Percentiles rank a stretch among this genome's conserved stretches.
phyloP scores from a whole-genome alignment of 2,888 invertebrate species.

The Parascotia fuliginaria region DNA sequence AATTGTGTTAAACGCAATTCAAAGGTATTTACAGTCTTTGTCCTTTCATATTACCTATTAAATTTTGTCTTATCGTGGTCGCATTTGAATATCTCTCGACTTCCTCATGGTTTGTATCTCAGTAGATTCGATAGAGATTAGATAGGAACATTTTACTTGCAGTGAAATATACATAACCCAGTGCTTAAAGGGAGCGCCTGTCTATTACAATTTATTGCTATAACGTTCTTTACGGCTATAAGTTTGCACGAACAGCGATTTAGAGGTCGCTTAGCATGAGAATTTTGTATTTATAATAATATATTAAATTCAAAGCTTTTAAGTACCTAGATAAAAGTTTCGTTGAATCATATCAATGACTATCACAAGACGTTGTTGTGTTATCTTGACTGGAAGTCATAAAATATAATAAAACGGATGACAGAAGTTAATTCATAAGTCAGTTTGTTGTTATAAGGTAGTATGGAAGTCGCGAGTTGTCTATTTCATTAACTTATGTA shows the following conservation, averaged over 20 bases:
- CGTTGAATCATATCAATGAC: too few relatives aligned
- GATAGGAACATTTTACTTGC: constrained; percentile 39
- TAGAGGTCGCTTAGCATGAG: neutral
- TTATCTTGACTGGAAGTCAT: too few relatives aligned
- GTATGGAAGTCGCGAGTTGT: too few relatives aligned
- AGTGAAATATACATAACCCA: constrained; percentile 47
- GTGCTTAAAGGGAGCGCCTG: constrained; percentile 43
- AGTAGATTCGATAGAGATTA: constrained; percentile 46
- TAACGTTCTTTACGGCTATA: constrained; percentile 27
- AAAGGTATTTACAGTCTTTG: constrained; percentile 19
- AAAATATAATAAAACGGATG: too few relatives aligned
- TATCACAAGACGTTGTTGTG: too few relatives aligned
- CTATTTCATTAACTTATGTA: too few relatives aligned
- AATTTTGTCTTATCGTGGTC: constrained; percentile 54
- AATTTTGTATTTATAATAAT: neutral
- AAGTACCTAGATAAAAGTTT: too few relatives aligned
- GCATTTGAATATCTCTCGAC: constrained; percentile 55
- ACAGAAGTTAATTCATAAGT: too few relatives aligned
- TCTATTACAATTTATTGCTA: constrained; percentile 43
- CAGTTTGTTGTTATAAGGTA: too few relatives aligned
- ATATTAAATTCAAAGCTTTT: too few relatives aligned
- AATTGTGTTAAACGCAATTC: too few relatives aligned
- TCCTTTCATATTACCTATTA: constrained; percentile 49
- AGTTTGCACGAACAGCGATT: constrained; percentile 36
- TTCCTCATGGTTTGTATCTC: constrained; percentile 49